Base-by-base conservation (phyloP, 2,113 vertebrate species). In the Salminus brasiliensis region DNA sequence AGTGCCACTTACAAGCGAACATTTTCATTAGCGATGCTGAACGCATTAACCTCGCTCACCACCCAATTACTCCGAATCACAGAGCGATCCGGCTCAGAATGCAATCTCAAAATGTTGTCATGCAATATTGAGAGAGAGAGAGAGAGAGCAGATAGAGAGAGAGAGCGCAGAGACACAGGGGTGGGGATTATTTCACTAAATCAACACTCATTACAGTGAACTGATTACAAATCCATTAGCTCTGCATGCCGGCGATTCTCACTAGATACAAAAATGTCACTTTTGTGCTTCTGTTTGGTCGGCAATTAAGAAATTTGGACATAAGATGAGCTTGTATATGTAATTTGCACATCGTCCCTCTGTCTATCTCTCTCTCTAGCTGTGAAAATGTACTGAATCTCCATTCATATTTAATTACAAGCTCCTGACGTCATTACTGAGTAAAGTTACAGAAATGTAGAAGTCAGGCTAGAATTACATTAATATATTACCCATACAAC, bases 1-100 rank as follows among this genome's bases (percentile, higher is more conserved):
- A 95, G 95, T 95, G 94, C 95, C 93, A 92, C 94, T 96, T 96
- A 98, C 96, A 98, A 97, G 94, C 94, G 94, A 95, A 97, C 96
- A 96, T 98, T 98, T 98, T 97, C 96, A 98, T 98, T 98, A 98
- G 98, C 95, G 94, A 97, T 95, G 96, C 95, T 95, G 95, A 96
- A 96, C 95, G 95, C 96, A 98, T 99, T 99, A 98, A 98, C 96
- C 96, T 95, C 92, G 96, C 94, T 96, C 95, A 95, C 95, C 96
- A 97, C 97, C 96, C 97, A 98, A 98, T 98, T 98, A 99, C 98
- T 96, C 87, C 84, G 94, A 97, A 97, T 96, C 96, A 98, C 95
- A 96, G 95, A 97, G 97, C 97, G 95, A 96, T 97, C 95, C 95
- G 94, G 95, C 94, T 95, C 94, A 94, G 94, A 94, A 94, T 95